Evolutionary conservation across 1,140 invertebrate genomes (phyloP).

Genomic region (Condylostylus longicornis): DNA sequence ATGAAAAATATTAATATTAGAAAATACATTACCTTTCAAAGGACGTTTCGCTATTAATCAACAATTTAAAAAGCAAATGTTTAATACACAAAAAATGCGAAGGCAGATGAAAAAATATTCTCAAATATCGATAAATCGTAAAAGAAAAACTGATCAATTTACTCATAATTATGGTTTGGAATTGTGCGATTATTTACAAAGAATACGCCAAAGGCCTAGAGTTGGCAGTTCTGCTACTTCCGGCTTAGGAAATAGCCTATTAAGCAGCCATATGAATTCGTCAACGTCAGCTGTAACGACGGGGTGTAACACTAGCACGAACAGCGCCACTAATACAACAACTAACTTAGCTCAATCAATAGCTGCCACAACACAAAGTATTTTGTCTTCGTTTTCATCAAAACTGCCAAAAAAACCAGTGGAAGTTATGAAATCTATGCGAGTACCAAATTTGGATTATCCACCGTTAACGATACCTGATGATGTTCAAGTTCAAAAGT

Average conservation of each 20-base stretch:
- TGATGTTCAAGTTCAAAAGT: conserved; percentile 32
- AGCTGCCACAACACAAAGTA: conserved; percentile 15
- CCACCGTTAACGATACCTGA: conserved; percentile 31
- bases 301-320: conserved; percentile 32
- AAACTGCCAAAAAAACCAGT: conserved; percentile 25
- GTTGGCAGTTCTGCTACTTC: no score
- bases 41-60: conserved; percentile 54
- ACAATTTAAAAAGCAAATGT: conserved; percentile 54
- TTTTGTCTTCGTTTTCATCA: conserved; percentile 28
- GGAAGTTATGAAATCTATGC: conserved; percentile 32
- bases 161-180: conserved; percentile 62
- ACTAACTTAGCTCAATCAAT: not conserved
- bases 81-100: conserved; percentile 57
- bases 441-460: conserved; percentile 33
- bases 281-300: conserved; percentile 12
- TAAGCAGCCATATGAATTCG: conserved; percentile 6
- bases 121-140: conserved; percentile 67
- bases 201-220: conserved; percentile 25
- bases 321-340: conserved; percentile 19
- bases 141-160: conserved; percentile 71
- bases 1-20: no score
- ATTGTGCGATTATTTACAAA: conserved; percentile 47
- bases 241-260: not conserved
- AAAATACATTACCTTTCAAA: no score
- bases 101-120: conserved; percentile 58